Conservation (phyloP, 2,113 vertebrate species). For the Eublepharis macularius region DNA sequence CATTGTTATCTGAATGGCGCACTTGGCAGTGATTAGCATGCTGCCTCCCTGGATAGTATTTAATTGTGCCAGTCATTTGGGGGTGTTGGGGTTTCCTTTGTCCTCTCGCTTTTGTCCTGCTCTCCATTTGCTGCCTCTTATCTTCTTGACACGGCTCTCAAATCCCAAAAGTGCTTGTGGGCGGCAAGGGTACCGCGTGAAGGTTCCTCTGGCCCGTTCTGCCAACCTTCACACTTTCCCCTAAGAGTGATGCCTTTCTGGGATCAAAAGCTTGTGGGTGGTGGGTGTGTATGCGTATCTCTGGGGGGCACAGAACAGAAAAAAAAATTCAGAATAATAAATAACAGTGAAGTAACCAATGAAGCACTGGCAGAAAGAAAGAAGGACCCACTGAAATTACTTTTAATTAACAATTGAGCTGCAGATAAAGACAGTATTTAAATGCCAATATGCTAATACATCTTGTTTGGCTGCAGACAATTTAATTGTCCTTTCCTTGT, state of each 20-base stretch:
- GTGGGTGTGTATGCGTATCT: fast-evolving
- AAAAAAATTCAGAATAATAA: slow-evolving; percentile 24
- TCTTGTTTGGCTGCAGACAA: background rate
- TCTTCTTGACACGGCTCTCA: background rate
- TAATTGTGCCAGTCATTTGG: slow-evolving; percentile 32
- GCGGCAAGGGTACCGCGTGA: slow-evolving; percentile 45
- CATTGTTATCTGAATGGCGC: slow-evolving; percentile 52
- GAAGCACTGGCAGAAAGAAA: background rate
- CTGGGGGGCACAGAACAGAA: background rate
- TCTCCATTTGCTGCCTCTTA: slow-evolving; percentile 34
- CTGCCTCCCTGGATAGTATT: background rate
- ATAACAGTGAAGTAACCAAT: slow-evolving; percentile 20
- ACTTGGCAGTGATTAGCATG: slow-evolving; percentile 32
- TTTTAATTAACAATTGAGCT: slow-evolving; percentile 46
- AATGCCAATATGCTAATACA: slow-evolving; percentile 62
- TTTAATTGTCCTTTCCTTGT: background rate
- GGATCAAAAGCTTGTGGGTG: no score
- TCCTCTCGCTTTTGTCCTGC: slow-evolving; percentile 50
- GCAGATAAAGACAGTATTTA: slow-evolving; percentile 29
- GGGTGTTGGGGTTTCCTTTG: background rate
- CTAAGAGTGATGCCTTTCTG: background rate
- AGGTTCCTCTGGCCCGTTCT: fast-evolving
- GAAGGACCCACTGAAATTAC: slow-evolving; percentile 16
- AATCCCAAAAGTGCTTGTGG: background rate
- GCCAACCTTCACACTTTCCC: background rate